phyloP scores from a whole-genome alignment of 2,888 invertebrate species.

The Leptinotarsa tumamoca region DNA sequence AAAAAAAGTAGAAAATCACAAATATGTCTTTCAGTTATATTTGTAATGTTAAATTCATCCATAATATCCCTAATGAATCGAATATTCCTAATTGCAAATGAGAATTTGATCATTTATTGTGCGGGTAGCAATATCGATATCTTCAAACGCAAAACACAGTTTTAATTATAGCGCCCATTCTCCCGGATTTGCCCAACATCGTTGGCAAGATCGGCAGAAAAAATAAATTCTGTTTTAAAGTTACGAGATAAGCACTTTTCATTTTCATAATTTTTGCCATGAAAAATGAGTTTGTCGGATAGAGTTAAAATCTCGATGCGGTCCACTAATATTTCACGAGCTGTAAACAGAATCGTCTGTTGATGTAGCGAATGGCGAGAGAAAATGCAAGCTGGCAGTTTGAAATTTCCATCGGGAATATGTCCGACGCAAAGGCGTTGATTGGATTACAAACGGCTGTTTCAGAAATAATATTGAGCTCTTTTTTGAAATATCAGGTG shows the following conservation, averaged over 20 bases:
- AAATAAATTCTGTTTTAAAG: not conserved
- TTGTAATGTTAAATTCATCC: too few species aligned
- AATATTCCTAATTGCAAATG: not conserved
- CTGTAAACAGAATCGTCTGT: not conserved
- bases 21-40: too few species aligned
- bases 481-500: too few species aligned
- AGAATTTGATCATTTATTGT: not conserved
- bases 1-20: too few species aligned
- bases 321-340: slow-evolving; percentile 4
- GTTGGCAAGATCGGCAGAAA: not conserved
- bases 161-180: not conserved
- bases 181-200: not conserved
- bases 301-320: not conserved
- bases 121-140: not conserved
- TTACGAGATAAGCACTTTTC: slow-evolving; percentile 6
- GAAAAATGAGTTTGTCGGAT: slow-evolving; percentile 5
- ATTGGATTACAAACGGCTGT: too few species aligned
- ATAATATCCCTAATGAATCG: too few species aligned
- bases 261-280: slow-evolving; percentile 10
- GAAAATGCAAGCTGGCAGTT: slow-evolving; percentile 9
- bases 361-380: not conserved
- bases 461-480: too few species aligned
- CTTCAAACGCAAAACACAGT: not conserved
- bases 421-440: too few species aligned
- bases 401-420: not conserved